Evolutionary conservation across 2,888 invertebrate species (phyloP), one percentile per base, ranked within the genome.

Genomic region (Drosophila greeni): DNA sequence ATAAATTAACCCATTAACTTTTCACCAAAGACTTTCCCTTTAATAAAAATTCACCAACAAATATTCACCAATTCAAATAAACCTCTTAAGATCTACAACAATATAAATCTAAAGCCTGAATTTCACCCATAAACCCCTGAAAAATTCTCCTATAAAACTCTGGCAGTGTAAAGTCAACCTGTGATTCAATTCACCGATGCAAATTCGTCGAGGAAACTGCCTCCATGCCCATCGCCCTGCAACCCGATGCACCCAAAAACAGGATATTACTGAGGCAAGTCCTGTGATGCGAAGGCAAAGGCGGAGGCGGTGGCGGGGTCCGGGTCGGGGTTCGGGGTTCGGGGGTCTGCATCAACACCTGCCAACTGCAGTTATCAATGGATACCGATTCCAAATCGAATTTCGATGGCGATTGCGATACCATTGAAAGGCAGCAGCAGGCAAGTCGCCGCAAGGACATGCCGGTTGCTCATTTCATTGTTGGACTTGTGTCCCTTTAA

Each of bases 401-500:
- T 31, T 31, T 18, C 29, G 18, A 31, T 45, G 18, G 29, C 29
- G 29, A 29, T 29, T 45, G 29, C 26, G 20, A 55, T 26, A 20
- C 36, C 14, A 54, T 26, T 24, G 47, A 7, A 31, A 16, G 16
- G 34, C 33, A 6, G 16, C n/a, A 14, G 45, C n/a, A 20, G 20
- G 20, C 29, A 5, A 29, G 29, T 18, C 29, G 34, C 20, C 14
- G n/a, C 55, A 55, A 51, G 51, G 55, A 11, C 29, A 29, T 29
- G 29, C 29, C 24, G 12, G 24, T 62, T 65, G 48, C 60, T 66
- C 49, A 37, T 66, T 36, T 42, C 67, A 60, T 67, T 67, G 66
- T 53, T 11, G 1, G 33, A n/a, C 42, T 48, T 29, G 61, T 29
- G 61, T 55, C 39, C 24, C 69, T 59, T 70, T 70, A 70, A 82